Percentiles rank a stretch among this genome's conserved stretches.
phyloP scores from a whole-genome alignment of 2,888 invertebrate species.

The Abscondita cerata region DNA sequence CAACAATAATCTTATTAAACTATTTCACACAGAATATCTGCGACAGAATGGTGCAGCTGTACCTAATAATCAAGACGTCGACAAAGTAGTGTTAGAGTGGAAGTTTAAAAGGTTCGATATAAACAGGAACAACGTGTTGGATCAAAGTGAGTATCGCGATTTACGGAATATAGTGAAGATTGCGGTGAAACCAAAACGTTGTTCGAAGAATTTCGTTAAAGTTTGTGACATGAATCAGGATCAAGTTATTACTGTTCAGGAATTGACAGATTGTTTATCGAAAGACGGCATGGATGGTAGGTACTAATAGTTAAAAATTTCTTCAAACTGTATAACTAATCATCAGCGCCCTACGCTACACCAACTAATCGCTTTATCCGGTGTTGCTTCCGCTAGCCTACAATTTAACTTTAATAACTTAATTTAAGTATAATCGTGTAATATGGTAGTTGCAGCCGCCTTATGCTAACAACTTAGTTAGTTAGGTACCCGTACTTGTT shows the following conservation, averaged over 20 bases:
- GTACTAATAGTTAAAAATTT: constrained; percentile 57
- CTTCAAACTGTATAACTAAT: constrained; percentile 17
- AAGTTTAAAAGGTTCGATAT: constrained; percentile 86
- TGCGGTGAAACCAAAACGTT: constrained; percentile 86
- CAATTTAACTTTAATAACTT: constrained; percentile 35
- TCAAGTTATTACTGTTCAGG: constrained; percentile 76
- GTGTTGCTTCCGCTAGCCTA: constrained; percentile 39
- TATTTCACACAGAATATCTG: constrained; percentile 81
- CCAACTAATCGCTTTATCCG: constrained; percentile 39
- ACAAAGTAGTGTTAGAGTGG: constrained; percentile 77
- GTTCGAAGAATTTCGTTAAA: constrained; percentile 87
- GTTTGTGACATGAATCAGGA: constrained; percentile 87
- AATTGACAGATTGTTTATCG: constrained; percentile 88
- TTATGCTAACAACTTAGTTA: constrained; percentile 63
- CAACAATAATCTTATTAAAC: constrained; percentile 83
- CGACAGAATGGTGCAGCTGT: constrained; percentile 55
- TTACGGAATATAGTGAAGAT: constrained; percentile 84
- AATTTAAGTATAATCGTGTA: constrained; percentile 35
- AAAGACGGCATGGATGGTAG: constrained; percentile 84
- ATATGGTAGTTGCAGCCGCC: constrained; percentile 33
- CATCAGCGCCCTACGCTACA: constrained; percentile 31
- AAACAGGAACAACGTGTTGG: constrained; percentile 78
- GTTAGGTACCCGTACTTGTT: constrained; percentile 53
- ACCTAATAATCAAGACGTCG: constrained; percentile 49
- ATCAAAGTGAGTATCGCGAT: constrained; percentile 82